phyloP scores from a whole-genome alignment of 2,888 invertebrate genomes.

The Bellardia bayeri region DNA sequence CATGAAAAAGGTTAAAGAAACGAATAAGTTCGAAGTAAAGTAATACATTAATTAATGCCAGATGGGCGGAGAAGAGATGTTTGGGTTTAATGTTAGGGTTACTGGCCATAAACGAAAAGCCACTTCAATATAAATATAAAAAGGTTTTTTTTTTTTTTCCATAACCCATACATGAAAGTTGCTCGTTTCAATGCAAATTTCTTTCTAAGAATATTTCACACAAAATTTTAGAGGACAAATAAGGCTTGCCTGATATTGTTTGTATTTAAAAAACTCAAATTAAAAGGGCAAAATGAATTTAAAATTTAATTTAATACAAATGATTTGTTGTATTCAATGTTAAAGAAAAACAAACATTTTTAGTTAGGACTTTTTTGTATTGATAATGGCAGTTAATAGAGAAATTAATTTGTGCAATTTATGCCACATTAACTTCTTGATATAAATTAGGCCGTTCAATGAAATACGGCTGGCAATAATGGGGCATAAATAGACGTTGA shows the following conservation, averaged over 20 bases:
- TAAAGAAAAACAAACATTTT: background rate
- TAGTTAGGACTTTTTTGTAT: no score
- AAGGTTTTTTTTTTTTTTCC: background rate
- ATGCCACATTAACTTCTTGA: no score
- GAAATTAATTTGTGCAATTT: no score
- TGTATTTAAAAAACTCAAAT: no score
- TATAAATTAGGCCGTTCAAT: no score
- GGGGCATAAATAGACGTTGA: no score
- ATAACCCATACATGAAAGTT: background rate
- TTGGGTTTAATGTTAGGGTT: background rate
- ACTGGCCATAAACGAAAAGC: background rate
- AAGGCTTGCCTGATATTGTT: no score
- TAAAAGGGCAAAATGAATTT: no score
- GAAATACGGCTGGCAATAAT: no score
- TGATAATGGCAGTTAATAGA: no score
- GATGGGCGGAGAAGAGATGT: background rate
- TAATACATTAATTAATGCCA: background rate
- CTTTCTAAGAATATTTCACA: no score
- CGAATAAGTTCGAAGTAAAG: conserved; percentile 9
- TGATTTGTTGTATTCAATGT: background rate
- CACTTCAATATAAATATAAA: background rate
- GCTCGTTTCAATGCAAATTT: background rate
- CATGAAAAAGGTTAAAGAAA: conserved; percentile 12
- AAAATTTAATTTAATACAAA: conserved; percentile 3
- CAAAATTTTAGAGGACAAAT: background rate